Percentiles rank a stretch among this genome's conserved stretches.
Conservation (phyloP, 2,797 vertebrate genomes). For the Sylvilagus floridanus region DNA sequence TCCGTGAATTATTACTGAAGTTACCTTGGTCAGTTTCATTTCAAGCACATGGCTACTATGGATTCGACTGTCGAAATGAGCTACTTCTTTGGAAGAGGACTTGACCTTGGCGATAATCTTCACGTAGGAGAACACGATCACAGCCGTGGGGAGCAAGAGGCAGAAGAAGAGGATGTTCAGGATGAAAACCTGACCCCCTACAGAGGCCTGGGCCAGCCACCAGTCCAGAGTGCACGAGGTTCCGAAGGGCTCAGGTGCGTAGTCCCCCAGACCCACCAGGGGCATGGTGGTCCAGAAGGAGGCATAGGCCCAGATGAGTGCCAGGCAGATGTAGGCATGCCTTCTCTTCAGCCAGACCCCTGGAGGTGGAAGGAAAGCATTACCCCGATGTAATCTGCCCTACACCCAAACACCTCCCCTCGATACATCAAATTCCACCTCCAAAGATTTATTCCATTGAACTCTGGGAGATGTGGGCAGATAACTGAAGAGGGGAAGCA, state of each 20-base stretch:
- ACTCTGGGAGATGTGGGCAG: slow-evolving; percentile 74
- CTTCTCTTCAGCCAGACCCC: slow-evolving; percentile 96
- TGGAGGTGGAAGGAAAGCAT: slow-evolving; percentile 82
- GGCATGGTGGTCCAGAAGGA: slow-evolving; percentile 97
- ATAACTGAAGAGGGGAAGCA: slow-evolving; percentile 57
- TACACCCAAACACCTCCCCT: slow-evolving; percentile 76
- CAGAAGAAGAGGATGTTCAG: slow-evolving; percentile 96
- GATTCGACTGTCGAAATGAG: slow-evolving; percentile 93
- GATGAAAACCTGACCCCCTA: slow-evolving; percentile 94
- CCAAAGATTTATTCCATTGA: slow-evolving; percentile 78
- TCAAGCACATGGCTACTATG: slow-evolving; percentile 93
- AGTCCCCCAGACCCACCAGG: slow-evolving; percentile 94
- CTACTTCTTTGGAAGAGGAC: slow-evolving; percentile 94
- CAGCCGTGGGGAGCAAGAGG: slow-evolving; percentile 92
- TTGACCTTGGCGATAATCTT: slow-evolving; percentile 97
- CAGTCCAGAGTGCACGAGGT: slow-evolving; percentile 98
- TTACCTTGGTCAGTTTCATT: slow-evolving; percentile 97
- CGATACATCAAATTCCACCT: slow-evolving; percentile 76
- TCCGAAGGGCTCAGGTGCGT: slow-evolving; percentile 96
- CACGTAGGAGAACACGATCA: slow-evolving; percentile 95
- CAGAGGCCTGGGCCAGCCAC: slow-evolving; percentile 95
- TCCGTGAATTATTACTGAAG: background rate
- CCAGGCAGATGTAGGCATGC: slow-evolving; percentile 93
- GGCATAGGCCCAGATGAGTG: slow-evolving; percentile 94
- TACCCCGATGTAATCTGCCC: slow-evolving; percentile 73